Conservation (phyloP, 2,797 vertebrate species). For the Luscinia megarhynchos region DNA sequence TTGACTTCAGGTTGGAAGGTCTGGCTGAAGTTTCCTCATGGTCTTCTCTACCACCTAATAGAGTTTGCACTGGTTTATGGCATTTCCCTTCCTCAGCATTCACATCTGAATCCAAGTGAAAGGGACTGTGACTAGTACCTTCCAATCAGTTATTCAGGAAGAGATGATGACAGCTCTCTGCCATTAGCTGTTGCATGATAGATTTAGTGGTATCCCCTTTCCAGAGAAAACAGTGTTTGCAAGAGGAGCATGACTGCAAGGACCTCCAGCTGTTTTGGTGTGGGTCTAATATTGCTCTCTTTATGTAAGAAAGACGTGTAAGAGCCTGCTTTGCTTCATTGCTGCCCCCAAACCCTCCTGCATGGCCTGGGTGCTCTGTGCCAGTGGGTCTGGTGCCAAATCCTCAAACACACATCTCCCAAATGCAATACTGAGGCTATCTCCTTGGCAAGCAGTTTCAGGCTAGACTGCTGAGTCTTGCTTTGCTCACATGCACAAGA, state of each 20-base stretch:
- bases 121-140: neutral
- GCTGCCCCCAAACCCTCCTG: neutral
- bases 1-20: neutral
- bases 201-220: neutral
- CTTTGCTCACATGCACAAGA: neutral
- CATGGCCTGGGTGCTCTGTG: neutral
- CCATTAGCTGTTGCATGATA: neutral
- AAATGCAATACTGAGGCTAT: neutral
- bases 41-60: neutral
- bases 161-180: neutral
- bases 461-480: neutral
- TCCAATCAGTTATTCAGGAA: neutral
- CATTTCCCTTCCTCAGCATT: neutral
- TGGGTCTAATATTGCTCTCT: neutral
- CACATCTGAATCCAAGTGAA: neutral
- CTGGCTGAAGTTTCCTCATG: neutral
- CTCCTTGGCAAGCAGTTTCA: neutral
- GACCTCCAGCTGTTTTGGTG: rapidly evolving
- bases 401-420: neutral
- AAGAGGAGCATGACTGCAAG: neutral
- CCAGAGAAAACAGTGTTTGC: neutral
- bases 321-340: neutral
- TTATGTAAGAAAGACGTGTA: neutral
- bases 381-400: neutral
- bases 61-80: neutral